Evolutionary conservation across 2,888 invertebrate genomes (phyloP), one percentile per base, ranked within the genome.

Genomic region (Theretra japonica): DNA sequence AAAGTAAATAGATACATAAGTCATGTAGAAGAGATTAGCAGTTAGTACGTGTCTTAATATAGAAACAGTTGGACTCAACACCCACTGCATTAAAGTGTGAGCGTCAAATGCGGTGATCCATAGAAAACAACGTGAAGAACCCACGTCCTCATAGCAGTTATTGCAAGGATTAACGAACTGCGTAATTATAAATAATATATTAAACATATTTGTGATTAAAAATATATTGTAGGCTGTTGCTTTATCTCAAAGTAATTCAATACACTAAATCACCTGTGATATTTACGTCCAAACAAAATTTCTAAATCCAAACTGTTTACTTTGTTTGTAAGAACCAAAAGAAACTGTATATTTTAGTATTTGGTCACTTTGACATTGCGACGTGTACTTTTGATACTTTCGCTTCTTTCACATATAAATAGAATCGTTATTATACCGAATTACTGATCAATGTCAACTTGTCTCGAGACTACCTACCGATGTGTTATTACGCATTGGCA

Each of bases 371-470:
- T 41, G 41, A 41, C 15, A 41, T 41, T 15, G 41, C 11, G 41
- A 11, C 41, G 41, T 28, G 28, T 11, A 41, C 41, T 15, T 41
- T 41, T 41, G 41, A 41, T 53, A n/a, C 8, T 17, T 8, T 11
- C 25, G 28, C 3, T 28, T 28, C 3, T 28, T 28, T 28, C 28
- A 28, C 28, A 1, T 58, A 23, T 58, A 58, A 58, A 58, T 58
- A 58, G 23, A 30, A 8, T n/a, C 59, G 30, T n/a, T 28, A 30
- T 30, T 60, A 60, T 30, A 30, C 17, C 6, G 59, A 60, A 33
- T 30, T 30, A 60, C 30, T 30, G 30, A 60, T 60, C 33, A 60
- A 60, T n/a, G 60, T 48, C 48, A 15, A 65, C 23, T 65, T 17
- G 17, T 48, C 15, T 48, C 15, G 23, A 23, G 65, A 21, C 41